Conservation (phyloP, 2,797 vertebrate species). For the Octomys mimax region DNA sequence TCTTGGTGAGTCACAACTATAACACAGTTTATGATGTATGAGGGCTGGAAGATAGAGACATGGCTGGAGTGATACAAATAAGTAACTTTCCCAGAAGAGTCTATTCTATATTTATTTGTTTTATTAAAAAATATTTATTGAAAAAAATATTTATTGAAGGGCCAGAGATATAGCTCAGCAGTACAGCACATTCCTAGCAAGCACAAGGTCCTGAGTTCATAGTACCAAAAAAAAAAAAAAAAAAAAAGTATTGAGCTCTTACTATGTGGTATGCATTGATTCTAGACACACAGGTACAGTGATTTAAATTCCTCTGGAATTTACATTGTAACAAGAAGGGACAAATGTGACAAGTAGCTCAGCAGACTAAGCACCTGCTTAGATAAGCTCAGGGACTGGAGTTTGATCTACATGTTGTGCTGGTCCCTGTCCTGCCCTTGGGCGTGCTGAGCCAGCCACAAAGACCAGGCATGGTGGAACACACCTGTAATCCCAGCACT, state of each 20-base stretch:
- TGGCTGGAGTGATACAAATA: neutral
- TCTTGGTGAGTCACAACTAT: slow-evolving; percentile 16
- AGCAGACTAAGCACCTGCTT: too few relatives aligned
- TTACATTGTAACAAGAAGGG: slow-evolving; percentile 8
- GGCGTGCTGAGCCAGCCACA: too few relatives aligned
- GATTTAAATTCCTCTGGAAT: neutral
- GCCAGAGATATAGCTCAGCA: too few relatives aligned
- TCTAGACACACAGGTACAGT: neutral
- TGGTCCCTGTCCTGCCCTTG: too few relatives aligned
- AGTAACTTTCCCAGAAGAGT: neutral
- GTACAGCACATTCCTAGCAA: too few relatives aligned
- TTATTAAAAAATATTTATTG: slow-evolving; percentile 41
- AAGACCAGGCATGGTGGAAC: too few relatives aligned
- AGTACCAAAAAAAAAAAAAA: neutral
- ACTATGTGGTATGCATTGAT: neutral
- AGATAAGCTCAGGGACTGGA: too few relatives aligned
- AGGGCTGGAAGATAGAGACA: neutral
- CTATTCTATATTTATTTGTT: neutral
- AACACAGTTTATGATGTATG: neutral
- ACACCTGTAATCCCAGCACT: too few relatives aligned
- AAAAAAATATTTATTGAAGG: slow-evolving; percentile 14
- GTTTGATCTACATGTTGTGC: too few relatives aligned
- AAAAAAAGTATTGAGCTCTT: neutral
- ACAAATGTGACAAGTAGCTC: neutral
- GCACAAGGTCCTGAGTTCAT: too few relatives aligned